A percentile compares a stretch with the other conserved stretches of the same genome.
These are phyloP conservation scores for Condylura cristata DNA, from an alignment of 2,113 vertebrate genomes.

Conservation along the genomic window DNA sequence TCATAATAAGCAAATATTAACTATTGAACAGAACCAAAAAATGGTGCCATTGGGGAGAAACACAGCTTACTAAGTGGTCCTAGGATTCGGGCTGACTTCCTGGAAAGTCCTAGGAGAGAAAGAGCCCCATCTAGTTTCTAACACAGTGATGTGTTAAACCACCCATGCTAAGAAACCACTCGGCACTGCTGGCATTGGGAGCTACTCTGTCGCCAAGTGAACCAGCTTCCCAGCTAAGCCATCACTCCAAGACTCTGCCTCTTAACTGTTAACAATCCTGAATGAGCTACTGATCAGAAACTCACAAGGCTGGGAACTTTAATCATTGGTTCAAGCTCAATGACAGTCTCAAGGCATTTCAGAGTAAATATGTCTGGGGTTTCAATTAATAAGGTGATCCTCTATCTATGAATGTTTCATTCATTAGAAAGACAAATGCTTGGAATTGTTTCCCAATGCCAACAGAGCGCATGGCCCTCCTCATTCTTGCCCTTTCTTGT, in stretches of 20 bases:
- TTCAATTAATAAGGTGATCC: neutral
- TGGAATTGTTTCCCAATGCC: neutral
- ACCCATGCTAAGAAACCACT: neutral
- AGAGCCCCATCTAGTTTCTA: neutral
- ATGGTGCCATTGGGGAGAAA: neutral
- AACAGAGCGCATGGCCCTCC: neutral
- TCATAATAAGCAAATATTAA: slow-evolving; percentile 25
- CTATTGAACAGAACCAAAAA: neutral
- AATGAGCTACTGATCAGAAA: neutral
- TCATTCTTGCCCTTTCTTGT: neutral
- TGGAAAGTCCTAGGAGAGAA: neutral
- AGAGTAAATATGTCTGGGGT: neutral
- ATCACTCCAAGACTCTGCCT: neutral
- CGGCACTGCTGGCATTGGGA: neutral
- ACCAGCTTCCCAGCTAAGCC: neutral
- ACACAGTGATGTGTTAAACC: neutral
- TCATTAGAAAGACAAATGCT: neutral
- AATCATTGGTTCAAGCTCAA: slow-evolving; percentile 8
- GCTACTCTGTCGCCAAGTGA: neutral
- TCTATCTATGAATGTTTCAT: neutral
- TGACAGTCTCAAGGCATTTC: neutral
- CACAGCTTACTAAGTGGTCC: neutral
- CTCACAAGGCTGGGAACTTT: neutral
- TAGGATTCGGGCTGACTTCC: neutral
- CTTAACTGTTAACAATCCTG: slow-evolving; percentile 23